Base-by-base conservation (phyloP, 1,140 invertebrate species). In the Agrypnia vestita region DNA sequence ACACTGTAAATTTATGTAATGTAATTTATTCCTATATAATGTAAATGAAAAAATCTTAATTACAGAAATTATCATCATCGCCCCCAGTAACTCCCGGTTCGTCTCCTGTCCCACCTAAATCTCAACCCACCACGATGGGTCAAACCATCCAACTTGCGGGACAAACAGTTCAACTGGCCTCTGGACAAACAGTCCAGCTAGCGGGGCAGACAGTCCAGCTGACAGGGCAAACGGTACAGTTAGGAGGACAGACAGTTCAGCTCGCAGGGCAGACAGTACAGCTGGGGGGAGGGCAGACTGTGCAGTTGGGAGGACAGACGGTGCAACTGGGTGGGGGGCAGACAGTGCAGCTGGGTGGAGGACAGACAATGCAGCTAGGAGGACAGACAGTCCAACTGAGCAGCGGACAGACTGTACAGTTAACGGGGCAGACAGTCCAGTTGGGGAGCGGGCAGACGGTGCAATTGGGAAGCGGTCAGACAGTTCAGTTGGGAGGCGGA, bases 261-360 rank as follows among this genome's bases (percentile, higher is more conserved):
- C 76, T 83, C 11, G 73, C 69, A 7, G 82, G 82, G 15, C 82
- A 83, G 43, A 80, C 82, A 7, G 79, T 91, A 89, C 13, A 91
- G 89, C 4, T 90, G 88, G 0, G 88, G 88, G 10, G 90, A 89
- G 53, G 55, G 88, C 91, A 91, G 78, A 91, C 91, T 1, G 91
- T 91, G 61, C 85, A 90, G 61, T 80, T 91, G 11, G 88, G 89
- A 4, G 89, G 89, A 13, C 89, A 90, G 64, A 90, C 89, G 1
- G 88, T 90, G 0, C 88, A 90, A 35, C 87, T 89, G 89, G 73
- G 76, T 8, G 78, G 55, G 46, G 78, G 82, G 17, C 82, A 83
- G 67, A 82, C 81, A 4, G 81, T 82, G 12, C 81, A 79, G 35
- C 46, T 82, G 9, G 0, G 89, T 88, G 73, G 56, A 10, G 81